phyloP scores from a whole-genome alignment of 2,888 invertebrate species.

The Ceraclea dissimilis region DNA sequence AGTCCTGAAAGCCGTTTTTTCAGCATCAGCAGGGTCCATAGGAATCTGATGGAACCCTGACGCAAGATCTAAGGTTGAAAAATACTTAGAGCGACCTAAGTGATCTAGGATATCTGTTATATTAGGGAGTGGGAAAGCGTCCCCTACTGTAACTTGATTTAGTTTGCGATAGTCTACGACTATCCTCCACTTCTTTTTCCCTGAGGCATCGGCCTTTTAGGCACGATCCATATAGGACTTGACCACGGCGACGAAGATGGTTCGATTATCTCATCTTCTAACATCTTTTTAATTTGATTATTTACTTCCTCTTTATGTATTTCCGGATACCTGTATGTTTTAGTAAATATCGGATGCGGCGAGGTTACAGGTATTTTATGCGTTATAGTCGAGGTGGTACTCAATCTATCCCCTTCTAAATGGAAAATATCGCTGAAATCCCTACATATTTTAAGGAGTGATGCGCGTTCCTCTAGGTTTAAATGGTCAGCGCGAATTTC shows the following conservation, averaged over 20 bases:
- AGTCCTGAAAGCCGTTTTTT: slow-evolving; percentile 3
- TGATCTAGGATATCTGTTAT: slow-evolving; percentile 9
- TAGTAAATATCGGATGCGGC: slow-evolving; percentile 26
- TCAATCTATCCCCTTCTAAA: slow-evolving; percentile 27
- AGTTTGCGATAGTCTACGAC: slow-evolving; percentile 5
- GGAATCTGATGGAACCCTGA: slow-evolving; percentile 4
- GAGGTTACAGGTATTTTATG: slow-evolving; percentile 27
- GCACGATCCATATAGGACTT: slow-evolving; percentile 20
- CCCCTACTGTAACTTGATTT: slow-evolving; percentile 7
- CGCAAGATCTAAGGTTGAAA: slow-evolving; percentile 1
- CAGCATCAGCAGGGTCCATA: neutral
- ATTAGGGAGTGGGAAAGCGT: slow-evolving; percentile 8
- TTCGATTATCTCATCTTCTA: slow-evolving; percentile 28
- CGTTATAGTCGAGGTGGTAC: slow-evolving; percentile 25
- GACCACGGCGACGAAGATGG: slow-evolving; percentile 24
- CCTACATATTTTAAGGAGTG: slow-evolving; percentile 25
- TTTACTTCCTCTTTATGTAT: slow-evolving; percentile 29
- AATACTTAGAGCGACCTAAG: slow-evolving; percentile 3
- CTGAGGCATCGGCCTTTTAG: slow-evolving; percentile 17
- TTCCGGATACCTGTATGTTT: slow-evolving; percentile 29
- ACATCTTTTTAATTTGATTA: slow-evolving; percentile 28
- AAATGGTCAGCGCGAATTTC: slow-evolving; percentile 20
- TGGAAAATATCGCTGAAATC: slow-evolving; percentile 25
- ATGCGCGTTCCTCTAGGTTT: slow-evolving; percentile 27
- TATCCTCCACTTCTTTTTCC: slow-evolving; percentile 3